Percentiles rank a stretch among this genome's conserved stretches.
Conservation (phyloP, 2,113 vertebrate genomes). For the Vidua chalybeata region DNA sequence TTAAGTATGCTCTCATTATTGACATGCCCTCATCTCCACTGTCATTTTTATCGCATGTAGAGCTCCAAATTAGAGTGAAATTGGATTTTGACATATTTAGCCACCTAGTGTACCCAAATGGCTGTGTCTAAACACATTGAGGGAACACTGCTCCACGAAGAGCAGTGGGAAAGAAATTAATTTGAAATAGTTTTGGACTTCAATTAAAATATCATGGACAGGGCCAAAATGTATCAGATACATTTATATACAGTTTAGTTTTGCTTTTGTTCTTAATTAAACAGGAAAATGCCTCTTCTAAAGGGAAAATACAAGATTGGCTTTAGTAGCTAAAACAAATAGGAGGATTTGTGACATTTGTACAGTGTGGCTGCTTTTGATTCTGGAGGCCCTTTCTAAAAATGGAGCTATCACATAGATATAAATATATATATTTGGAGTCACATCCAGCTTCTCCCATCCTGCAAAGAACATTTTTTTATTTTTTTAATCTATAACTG, state of each 20-base stretch:
- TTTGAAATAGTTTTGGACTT: not conserved
- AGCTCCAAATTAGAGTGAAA: slow-evolving; percentile 29
- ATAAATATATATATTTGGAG: not conserved
- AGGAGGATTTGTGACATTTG: slow-evolving; percentile 24
- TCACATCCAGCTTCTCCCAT: slow-evolving; percentile 51
- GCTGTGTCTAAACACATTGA: not conserved
- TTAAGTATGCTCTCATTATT: slow-evolving; percentile 43
- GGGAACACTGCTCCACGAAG: not conserved
- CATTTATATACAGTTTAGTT: not conserved
- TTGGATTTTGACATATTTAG: slow-evolving; percentile 25
- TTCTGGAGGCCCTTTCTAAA: slow-evolving; percentile 33
- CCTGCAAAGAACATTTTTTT: slow-evolving; percentile 14
- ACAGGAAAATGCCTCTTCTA: not conserved
- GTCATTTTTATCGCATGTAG: slow-evolving; percentile 36
- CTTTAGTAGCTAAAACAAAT: not conserved
- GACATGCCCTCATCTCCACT: slow-evolving; percentile 51
- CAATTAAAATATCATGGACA: not conserved
- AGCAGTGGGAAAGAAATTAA: not conserved
- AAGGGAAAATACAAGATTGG: slow-evolving; percentile 2
- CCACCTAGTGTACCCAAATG: not conserved
- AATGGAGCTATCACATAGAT: not conserved
- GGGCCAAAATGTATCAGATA: not conserved
- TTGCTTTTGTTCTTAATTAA: not conserved
- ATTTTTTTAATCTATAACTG: not conserved
- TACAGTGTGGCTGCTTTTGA: slow-evolving; percentile 23